Conservation (phyloP, 2,113 vertebrate genomes). For the Lophotis ruficrista region DNA sequence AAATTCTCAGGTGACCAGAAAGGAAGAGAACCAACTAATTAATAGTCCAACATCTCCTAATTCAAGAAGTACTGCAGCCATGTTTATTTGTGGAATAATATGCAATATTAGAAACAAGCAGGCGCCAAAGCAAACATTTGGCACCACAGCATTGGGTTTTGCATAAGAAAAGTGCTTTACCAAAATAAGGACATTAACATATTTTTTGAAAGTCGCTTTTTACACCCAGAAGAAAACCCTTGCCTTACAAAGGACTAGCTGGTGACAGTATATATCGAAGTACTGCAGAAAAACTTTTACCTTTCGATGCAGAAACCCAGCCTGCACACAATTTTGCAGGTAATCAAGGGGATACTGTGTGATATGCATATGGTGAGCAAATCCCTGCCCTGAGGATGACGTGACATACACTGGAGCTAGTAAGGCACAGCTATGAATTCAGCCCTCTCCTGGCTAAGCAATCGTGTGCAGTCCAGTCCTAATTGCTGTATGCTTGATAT, state of each 20-base stretch:
- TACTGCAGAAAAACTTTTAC: background rate
- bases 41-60: background rate
- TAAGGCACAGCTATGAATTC: background rate
- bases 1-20: background rate
- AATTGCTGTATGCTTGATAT: background rate
- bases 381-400: background rate
- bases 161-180: background rate
- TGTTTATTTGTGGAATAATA: background rate
- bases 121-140: background rate
- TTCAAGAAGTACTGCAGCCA: background rate
- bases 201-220: background rate
- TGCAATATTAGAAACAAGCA: background rate
- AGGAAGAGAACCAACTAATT: background rate
- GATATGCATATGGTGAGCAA: background rate
- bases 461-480: background rate
- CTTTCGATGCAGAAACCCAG: background rate
- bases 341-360: background rate
- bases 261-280: background rate
- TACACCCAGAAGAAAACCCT: background rate
- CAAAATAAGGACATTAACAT: background rate
- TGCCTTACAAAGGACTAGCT: background rate
- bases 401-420: background rate
- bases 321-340: background rate
- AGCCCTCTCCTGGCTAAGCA: background rate
- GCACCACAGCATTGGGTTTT: background rate